Evolutionary conservation across 2,113 vertebrate species (phyloP).

Genomic region (Piaya cayana): DNA sequence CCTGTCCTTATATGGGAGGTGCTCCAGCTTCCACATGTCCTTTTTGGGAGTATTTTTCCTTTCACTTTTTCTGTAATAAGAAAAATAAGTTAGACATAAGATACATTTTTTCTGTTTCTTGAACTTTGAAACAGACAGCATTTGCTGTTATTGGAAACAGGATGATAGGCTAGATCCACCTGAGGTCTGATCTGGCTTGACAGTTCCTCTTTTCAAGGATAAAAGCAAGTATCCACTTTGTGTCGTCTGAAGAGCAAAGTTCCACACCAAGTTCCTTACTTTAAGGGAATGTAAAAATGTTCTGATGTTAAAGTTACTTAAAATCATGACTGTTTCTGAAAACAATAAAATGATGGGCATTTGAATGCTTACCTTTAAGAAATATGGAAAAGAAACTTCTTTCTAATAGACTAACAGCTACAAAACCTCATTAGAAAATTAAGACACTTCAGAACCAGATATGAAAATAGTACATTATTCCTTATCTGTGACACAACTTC

Average conservation of each 20-base stretch:
- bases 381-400: neutral
- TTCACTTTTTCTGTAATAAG: neutral
- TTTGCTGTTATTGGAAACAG: neutral
- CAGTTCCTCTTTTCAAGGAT: neutral
- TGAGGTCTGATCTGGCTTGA: neutral
- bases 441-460: neutral
- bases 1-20: too few relatives aligned
- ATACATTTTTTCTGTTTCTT: neutral
- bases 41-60: neutral
- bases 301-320: neutral
- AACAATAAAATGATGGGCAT: neutral
- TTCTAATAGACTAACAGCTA: neutral
- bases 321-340: neutral
- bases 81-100: fast-evolving
- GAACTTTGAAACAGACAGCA: neutral
- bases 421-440: neutral
- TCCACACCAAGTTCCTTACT: neutral
- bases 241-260: neutral
- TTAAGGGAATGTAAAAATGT: neutral
- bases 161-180: neutral
- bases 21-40: fast-evolving
- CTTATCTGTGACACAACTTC: constrained; percentile 16
- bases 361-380: neutral
- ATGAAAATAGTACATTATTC: neutral
- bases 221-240: neutral